A percentile compares a stretch with the other conserved stretches of the same genome.
Conservation (phyloP, 2,113 vertebrate genomes). For the Oncorhynchus tshawytscha region DNA sequence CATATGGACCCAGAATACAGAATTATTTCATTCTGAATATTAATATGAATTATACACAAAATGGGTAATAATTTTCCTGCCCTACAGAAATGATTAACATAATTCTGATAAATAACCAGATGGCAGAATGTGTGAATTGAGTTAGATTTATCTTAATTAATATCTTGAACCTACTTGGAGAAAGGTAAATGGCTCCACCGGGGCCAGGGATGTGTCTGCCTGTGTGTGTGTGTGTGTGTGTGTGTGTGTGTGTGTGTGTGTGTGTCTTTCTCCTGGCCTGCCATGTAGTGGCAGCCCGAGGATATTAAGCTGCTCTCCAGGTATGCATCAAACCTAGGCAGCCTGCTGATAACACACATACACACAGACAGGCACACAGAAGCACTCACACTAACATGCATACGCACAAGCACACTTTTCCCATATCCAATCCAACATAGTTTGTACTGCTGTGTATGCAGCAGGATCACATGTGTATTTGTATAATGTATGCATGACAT, state of each 20-base stretch:
- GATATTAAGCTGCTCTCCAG: conserved; percentile 74
- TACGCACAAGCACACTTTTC: background rate
- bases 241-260: no score
- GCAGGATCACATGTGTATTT: background rate
- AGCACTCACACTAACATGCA: conserved; percentile 14
- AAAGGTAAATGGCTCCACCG: conserved; percentile 91
- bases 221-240: no score
- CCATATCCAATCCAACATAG: background rate
- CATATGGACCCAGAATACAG: conserved; percentile 84
- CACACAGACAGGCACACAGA: conserved; percentile 38
- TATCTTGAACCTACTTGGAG: conserved; percentile 94
- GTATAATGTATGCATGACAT: background rate
- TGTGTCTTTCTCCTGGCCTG: conserved; percentile 60
- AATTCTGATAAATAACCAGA: conserved; percentile 99
- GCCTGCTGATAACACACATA: conserved; percentile 62
- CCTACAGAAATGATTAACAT: conserved; percentile 99
- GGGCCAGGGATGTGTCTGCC: conserved; percentile 56
- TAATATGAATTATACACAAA: conserved; percentile 98
- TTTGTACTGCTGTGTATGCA: background rate
- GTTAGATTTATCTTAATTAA: conserved; percentile 99
- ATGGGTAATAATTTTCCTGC: conserved; percentile 99
- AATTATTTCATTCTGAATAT: conserved; percentile 97
- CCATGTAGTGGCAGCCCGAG: conserved; percentile 69
- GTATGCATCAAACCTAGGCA: conserved; percentile 72
- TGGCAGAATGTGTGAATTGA: conserved; percentile 98